Conservation (phyloP, 1,140 invertebrate genomes). For the Magallana ariakensis region DNA sequence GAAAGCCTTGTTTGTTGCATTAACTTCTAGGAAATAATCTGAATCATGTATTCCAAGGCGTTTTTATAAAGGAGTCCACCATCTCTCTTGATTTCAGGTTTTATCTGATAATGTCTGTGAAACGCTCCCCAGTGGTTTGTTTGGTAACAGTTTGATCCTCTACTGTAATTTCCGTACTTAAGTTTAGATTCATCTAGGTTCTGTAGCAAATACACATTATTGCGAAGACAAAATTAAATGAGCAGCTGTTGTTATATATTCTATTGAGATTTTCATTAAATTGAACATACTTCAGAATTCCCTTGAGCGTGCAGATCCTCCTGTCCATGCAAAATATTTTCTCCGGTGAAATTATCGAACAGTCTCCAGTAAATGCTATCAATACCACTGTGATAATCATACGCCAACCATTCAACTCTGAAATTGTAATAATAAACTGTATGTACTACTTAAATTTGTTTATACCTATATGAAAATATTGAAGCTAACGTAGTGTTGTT, state of each 20-base stretch:
- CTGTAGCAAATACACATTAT: slow-evolving; percentile 37
- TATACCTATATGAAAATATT: too few relatives aligned
- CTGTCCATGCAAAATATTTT: slow-evolving; percentile 59
- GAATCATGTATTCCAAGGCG: slow-evolving; percentile 60
- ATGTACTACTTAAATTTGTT: too few relatives aligned
- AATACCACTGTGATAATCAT: slow-evolving; percentile 64
- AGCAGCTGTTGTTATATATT: too few relatives aligned
- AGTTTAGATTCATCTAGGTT: slow-evolving; percentile 48
- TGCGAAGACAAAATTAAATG: too few relatives aligned
- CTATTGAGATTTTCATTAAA: too few relatives aligned
- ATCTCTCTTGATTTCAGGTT: slow-evolving; percentile 44
- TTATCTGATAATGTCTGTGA: slow-evolving; percentile 63
- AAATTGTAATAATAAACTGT: neutral
- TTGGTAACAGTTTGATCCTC: slow-evolving; percentile 62
- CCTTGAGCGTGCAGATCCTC: slow-evolving; percentile 56
- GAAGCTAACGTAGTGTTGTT: too few relatives aligned
- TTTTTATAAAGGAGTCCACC: slow-evolving; percentile 57
- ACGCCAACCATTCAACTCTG: slow-evolving; percentile 66
- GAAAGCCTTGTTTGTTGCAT: slow-evolving; percentile 61
- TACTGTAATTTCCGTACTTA: slow-evolving; percentile 45
- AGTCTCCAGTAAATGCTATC: slow-evolving; percentile 60
- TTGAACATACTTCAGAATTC: slow-evolving; percentile 35
- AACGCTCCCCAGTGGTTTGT: slow-evolving; percentile 56
- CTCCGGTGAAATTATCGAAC: slow-evolving; percentile 56
- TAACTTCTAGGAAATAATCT: slow-evolving; percentile 64